Evolutionary conservation across 2,113 vertebrate genomes (phyloP), one percentile per base, ranked within the genome.

Genomic region (Tragulus kanchil): DNA sequence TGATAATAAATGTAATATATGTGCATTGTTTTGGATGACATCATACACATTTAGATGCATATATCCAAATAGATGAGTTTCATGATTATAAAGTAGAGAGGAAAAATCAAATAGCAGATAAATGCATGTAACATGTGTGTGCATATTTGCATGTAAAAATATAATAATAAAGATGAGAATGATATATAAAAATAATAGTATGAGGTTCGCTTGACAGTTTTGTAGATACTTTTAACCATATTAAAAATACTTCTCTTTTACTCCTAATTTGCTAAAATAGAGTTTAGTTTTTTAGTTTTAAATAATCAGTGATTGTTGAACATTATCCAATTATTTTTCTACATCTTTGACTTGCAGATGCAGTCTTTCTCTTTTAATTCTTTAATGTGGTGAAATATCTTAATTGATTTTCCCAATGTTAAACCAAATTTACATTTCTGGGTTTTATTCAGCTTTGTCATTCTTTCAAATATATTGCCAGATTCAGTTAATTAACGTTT

Each of bases 381-480:
- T 85, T 90, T 92, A 85, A 86, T 69, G 36, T 82, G 48, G 28
- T 78, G 19, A 89, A 45, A 89, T 89, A 85, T 45, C 56, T 89
- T 50, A 75, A 50, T 95, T 92, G 42, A 88, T 67, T 94, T 78
- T 85, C 69, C 61, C 61, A 90, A 73, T 56, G 58, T 87, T 54
- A 93, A 88, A 58, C 4, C 58, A 89, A 81, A 85, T 73, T 93
- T 73, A 79, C 25, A 85, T 93, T 75, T 93, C 58, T 91, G 67
- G 69, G 45, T 42, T 95, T 92, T 90, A 77, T 42, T 94, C 28
- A 89, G 82, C 6, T 26, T 77, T 67, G 86, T 67, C 36, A 58
- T 90, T 6, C 64, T 93, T 77, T 50, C 83, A 93, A 93, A 90
- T 86, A 11, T 26, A 94, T 59, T 65, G 3, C 9, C 87, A n/a